phyloP scores from a whole-genome alignment of 2,888 invertebrate genomes.

The Sinhomidia bicolor region DNA sequence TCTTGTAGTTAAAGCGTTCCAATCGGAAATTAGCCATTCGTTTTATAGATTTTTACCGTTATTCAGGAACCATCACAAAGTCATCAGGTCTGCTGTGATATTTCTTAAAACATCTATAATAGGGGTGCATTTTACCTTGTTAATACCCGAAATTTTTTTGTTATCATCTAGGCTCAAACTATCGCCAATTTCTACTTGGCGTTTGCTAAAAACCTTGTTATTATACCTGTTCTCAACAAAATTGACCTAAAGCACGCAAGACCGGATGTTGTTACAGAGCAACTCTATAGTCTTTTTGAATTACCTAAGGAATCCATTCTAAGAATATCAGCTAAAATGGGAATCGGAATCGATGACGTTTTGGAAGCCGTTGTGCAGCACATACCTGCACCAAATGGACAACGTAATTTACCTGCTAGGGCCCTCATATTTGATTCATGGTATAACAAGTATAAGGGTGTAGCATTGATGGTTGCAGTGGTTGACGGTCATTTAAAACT shows the following conservation, averaged over 20 bases:
- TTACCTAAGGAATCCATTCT: slow-evolving; percentile 88
- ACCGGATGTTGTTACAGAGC: slow-evolving; percentile 90
- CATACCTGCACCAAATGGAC: slow-evolving; percentile 88
- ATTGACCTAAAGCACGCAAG: slow-evolving; percentile 96
- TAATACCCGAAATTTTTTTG: background rate
- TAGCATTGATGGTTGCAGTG: slow-evolving; percentile 89
- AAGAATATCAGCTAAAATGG: slow-evolving; percentile 95
- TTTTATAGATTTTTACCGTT: too few relatives aligned
- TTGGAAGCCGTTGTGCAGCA: slow-evolving; percentile 89
- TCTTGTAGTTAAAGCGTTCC: too few relatives aligned
- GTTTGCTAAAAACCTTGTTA: slow-evolving; percentile 89
- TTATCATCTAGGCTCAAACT: slow-evolving; percentile 88
- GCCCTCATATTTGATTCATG: slow-evolving; percentile 96
- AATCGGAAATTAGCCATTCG: too few relatives aligned
- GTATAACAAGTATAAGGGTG: slow-evolving; percentile 92
- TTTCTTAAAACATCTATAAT: too few relatives aligned
- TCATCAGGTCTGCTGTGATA: slow-evolving; percentile 73
- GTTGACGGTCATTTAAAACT: slow-evolving; percentile 88
- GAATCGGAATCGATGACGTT: slow-evolving; percentile 90
- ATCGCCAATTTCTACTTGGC: slow-evolving; percentile 98
- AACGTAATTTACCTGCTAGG: slow-evolving; percentile 86
- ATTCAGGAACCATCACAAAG: slow-evolving; percentile 82
- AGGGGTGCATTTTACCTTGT: too few relatives aligned
- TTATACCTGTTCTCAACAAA: slow-evolving; percentile 98
- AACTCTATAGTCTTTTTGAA: slow-evolving; percentile 91